Percentiles rank a stretch among this genome's conserved stretches.
These are phyloP conservation scores for Coptodon bakossiorum DNA, from an alignment of 2,113 vertebrate genomes.

Conservation along the genomic window DNA sequence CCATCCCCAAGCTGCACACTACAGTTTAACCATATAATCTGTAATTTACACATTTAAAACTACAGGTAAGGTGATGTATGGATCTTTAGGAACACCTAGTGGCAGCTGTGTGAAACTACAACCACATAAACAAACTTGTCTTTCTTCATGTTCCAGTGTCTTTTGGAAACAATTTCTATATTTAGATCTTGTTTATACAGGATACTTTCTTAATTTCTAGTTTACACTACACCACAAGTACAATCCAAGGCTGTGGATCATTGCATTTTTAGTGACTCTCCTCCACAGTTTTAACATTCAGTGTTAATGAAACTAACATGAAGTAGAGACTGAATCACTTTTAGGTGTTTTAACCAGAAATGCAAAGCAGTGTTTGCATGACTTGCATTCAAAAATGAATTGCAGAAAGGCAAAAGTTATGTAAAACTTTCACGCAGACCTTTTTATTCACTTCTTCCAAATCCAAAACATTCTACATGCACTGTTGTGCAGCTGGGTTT, in stretches of 20 bases:
- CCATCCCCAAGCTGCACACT: not conserved
- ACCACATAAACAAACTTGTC: not conserved
- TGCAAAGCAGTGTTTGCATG: not conserved
- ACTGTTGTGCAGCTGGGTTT: not conserved
- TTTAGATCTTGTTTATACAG: not conserved
- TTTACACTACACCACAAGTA: not conserved
- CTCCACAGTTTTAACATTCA: not conserved
- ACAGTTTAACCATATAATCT: not conserved
- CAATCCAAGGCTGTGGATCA: not conserved
- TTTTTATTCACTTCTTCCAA: not conserved
- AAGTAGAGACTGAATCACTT: not conserved
- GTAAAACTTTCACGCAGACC: not conserved
- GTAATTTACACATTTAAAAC: not conserved
- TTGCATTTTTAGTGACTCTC: not conserved
- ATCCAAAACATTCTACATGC: not conserved
- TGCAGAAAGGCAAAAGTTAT: not conserved
- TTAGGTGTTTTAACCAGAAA: not conserved
- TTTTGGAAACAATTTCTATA: not conserved
- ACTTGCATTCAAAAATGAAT: not conserved
- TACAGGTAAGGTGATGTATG: not conserved
- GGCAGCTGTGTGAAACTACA: constrained; percentile 9
- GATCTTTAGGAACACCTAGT: constrained; percentile 11
- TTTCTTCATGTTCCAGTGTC: not conserved
- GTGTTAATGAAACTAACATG: not conserved
- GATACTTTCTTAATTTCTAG: not conserved